Evolutionary conservation across 1,140 invertebrate species (phyloP), one percentile per base, ranked within the genome.

Genomic region (Pentalonia nigronervosa): DNA sequence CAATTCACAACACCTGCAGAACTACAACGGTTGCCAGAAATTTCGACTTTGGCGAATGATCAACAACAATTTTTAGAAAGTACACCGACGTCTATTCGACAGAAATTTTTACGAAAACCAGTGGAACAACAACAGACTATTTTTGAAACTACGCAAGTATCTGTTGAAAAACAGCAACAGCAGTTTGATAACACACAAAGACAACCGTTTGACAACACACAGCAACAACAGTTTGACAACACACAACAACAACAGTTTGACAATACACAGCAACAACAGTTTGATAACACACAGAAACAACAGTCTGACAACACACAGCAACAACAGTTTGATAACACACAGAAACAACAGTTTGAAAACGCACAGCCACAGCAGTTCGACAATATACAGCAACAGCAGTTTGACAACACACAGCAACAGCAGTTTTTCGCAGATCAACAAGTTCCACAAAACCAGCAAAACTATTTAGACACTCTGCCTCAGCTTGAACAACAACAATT

Each of bases 371-470:
- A 50, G 45, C 67, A 56, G 30, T 83, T 90, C 17, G 87, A 50
- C 0, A 83, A 53, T 14, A 30, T n/a, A 41, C 93, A 93, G n/a
- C 93, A 86, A 34, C 88, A 53, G 53, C 47, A 53, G 9, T 56
- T 60, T n/a, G 93, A 94, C 47, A 90, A 81, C 34, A n/a, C 84
- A 34, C 48, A 86, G 7, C 90, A 89, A 86, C 67, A 53, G 23
- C 93, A 94, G 11, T 83, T 94, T 25, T 60, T 91, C 30, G 25
- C 93, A 21, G 90, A 90, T 53, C 83, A 94, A 84, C 89, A 91
- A 53, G 48, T 86, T 45, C 76, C 89, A 9, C 81, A 90, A 86
- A 81, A 25, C 2, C 76, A 83, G 20, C 93, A 90, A 60, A 41
- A 81, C 30, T 83, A 67, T 60, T 83, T 90, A 83, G 76, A 91